Evolutionary conservation across 1,140 invertebrate genomes (phyloP), one percentile per base, ranked within the genome.

Genomic region (Drosophila ficusphila): DNA sequence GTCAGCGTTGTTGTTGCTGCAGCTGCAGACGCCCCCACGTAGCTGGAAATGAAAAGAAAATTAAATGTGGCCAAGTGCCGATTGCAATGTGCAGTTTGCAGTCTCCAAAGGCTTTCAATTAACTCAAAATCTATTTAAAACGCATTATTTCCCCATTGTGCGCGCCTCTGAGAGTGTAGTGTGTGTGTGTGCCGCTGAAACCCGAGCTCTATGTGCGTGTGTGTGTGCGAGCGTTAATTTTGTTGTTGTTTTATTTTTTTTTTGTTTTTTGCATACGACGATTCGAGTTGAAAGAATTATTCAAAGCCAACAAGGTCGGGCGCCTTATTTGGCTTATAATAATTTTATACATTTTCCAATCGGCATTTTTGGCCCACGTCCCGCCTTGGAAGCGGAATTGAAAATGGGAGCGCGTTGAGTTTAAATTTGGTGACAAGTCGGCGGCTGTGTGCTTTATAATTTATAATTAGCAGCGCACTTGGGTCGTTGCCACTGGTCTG

Each of bases 401-500:
- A 47, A 75, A 68, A 67, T 68, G 61, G 64, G 64, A 68, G 49
- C 62, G 48, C 62, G 25, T 12, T 74, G 72, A 42, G 49, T 79
- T 81, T 74, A 77, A 69, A 76, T 69, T 76, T 81, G 76, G 76
- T 76, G 76, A 72, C 77, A 62, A 48, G 51, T 38, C 19, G 49
- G 44, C 21, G 56, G 47, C 27, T 51, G 58, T 60, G 51, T 56
- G 52, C 67, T 51, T 75, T 75, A 75, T 76, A 76, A 75, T 75
- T 75, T 75, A 75, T 75, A 75, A 75, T 75, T 75, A 75, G 72
- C 69, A 44, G 19, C 47, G 48, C 69, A 60, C 76, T 58, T 74
- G 68, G 82, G 82, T 86, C 82, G 82, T 86, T 86, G 82, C 54
- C 82, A 88, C 61, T 81, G 81, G 65, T 86, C 82, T 77, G 73